Conservation (phyloP, 2,113 vertebrate species). For the Scopus umbretta region DNA sequence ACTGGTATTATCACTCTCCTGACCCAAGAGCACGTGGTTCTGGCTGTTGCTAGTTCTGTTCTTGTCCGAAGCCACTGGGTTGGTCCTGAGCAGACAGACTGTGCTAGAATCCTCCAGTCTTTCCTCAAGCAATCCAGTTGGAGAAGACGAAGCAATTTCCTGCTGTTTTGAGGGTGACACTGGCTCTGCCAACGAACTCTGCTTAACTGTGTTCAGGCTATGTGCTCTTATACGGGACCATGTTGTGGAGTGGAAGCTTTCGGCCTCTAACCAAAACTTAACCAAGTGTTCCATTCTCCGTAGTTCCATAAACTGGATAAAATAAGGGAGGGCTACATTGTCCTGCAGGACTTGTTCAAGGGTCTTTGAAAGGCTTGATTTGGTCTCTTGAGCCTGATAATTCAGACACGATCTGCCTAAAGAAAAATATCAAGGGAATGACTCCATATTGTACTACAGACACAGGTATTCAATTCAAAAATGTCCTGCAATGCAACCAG, state of each 20-base stretch:
- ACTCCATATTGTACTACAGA: background rate
- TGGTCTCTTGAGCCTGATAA: constrained; percentile 90
- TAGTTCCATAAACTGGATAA: constrained; percentile 89
- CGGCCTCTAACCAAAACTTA: constrained; percentile 94
- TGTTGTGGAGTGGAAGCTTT: constrained; percentile 90
- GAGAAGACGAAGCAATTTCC: constrained; percentile 25
- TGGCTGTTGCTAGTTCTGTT: constrained; percentile 44
- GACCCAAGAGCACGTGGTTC: constrained; percentile 58
- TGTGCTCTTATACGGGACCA: constrained; percentile 94
- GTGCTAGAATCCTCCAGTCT: constrained; percentile 60
- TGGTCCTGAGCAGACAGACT: background rate
- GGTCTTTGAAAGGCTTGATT: constrained; percentile 94
- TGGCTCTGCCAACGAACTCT: constrained; percentile 92
- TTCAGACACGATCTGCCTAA: constrained; percentile 95
- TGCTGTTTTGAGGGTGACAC: constrained; percentile 73
- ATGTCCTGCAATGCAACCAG: background rate
- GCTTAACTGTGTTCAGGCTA: constrained; percentile 95
- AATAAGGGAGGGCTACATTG: constrained; percentile 88
- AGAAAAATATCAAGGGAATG: background rate
- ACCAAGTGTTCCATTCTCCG: constrained; percentile 89
- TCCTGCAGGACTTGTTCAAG: constrained; percentile 92
- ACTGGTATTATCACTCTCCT: constrained; percentile 19
- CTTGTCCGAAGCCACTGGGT: constrained; percentile 1
- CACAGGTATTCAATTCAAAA: accelerated
- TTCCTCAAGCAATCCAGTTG: constrained; percentile 48